phyloP scores from a whole-genome alignment of 2,113 vertebrate species.

The Pseudorasbora parva region DNA sequence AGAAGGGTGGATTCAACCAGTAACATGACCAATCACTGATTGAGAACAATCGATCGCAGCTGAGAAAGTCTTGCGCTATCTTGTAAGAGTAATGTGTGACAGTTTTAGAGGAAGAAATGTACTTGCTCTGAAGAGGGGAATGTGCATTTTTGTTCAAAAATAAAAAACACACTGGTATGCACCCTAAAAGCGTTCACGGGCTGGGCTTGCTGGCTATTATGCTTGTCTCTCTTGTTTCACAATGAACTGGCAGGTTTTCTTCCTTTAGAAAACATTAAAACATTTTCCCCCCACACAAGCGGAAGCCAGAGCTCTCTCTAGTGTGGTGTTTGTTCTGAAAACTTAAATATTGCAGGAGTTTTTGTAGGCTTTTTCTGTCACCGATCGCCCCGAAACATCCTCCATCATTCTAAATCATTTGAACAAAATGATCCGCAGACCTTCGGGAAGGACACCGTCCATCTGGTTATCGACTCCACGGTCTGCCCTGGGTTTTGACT shows the following conservation, averaged over 20 bases:
- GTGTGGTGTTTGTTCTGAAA: constrained; percentile 63
- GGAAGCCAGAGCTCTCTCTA: constrained; percentile 63
- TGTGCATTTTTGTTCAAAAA: constrained; percentile 32
- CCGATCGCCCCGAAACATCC: constrained; percentile 15
- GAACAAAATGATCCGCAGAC: constrained; percentile 81
- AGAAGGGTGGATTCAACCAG: neutral
- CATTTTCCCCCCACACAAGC: constrained; percentile 52
- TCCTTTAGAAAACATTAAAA: constrained; percentile 60
- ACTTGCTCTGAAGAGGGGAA: constrained; percentile 24
- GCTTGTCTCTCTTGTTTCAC: constrained; percentile 63
- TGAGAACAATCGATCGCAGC: constrained; percentile 4
- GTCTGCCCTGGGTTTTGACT: constrained; percentile 46
- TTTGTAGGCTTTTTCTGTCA: constrained; percentile 68
- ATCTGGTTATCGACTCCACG: constrained; percentile 62
- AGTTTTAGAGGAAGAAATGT: constrained; percentile 36
- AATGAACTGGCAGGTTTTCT: constrained; percentile 62
- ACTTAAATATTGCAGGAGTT: constrained; percentile 74
- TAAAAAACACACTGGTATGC: constrained; percentile 36
- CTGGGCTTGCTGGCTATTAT: constrained; percentile 84
- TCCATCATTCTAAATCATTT: constrained; percentile 59
- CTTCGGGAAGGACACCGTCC: constrained; percentile 84
- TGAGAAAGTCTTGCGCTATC: neutral
- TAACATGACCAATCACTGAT: neutral
- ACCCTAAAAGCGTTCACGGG: constrained; percentile 80
- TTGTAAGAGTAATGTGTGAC: constrained; percentile 33